Base-by-base conservation (phyloP, 2,888 invertebrate species). In the Pecten maximus region DNA sequence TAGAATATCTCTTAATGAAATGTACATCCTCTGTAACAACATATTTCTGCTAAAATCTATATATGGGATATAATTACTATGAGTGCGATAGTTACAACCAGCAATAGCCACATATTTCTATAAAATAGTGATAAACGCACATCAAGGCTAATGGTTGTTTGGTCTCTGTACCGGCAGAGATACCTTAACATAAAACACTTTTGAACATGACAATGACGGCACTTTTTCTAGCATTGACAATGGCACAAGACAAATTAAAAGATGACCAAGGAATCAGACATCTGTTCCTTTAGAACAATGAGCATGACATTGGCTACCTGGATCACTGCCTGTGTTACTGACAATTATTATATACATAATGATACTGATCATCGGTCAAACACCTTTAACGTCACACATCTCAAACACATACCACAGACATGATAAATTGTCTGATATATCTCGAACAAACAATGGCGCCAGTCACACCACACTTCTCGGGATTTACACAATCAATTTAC, bases 1-100 rank as follows among this genome's bases (percentile, higher is more conserved):
- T 74, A 74, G 74, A 74, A 74, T 74, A 74, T 74, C 74, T 74
- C 74, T 74, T 74, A 74, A 74, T 74, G 74, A 74, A 74, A 74
- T 74, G 74, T 74, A 74, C 74, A 74, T 74, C 74, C 28, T 74
- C 28, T 28, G 12, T 74, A 74, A 35, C 35, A 74, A 74, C 74
- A 28, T 74, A 19, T n/a, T n/a, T 54, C 54, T 54, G 23, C 74
- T 74, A 74, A 74, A 74, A 74, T 74, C 74, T 74, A 74, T 74
- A 74, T 35, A 28, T 74, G 74, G 28, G 28, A 74, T 74, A 74
- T 28, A 28, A 74, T 74, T 74, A 35, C 35, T 74, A 12, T 35
- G 35, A 74, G 35, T 74, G 74, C 6, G 28, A 74, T 74, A 35
- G 35, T 74, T 35, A 74, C 74, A 74, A 74, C 74, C 74, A 74